phyloP scores from a whole-genome alignment of 2,888 invertebrate genomes.

The Megalurothrips usitatus region DNA sequence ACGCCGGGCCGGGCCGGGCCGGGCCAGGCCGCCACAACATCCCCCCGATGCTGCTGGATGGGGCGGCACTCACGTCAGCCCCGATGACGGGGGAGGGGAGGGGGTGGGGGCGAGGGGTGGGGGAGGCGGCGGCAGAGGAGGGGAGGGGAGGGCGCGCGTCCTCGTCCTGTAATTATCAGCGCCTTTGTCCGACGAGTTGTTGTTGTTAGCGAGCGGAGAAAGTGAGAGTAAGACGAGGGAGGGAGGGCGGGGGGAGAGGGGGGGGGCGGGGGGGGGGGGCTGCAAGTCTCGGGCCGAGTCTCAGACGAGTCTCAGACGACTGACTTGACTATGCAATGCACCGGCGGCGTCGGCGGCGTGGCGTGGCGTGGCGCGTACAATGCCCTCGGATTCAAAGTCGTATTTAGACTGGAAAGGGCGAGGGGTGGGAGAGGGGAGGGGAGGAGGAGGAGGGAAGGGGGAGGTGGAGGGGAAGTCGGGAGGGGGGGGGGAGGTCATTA shows the following conservation, averaged over 20 bases:
- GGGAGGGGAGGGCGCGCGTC: neutral
- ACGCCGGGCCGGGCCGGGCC: too few species aligned
- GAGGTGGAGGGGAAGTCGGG: neutral
- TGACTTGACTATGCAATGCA: too few species aligned
- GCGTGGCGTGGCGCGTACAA: too few species aligned
- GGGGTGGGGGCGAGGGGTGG: neutral
- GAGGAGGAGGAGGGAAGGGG: neutral
- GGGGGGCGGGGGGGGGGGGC: neutral
- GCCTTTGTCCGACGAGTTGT: neutral
- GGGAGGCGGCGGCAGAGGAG: too few species aligned
- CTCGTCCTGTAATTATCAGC: neutral
- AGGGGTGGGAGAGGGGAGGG: neutral
- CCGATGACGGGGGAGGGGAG: too few species aligned
- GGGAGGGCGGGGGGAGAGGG: neutral
- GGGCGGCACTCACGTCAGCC: too few species aligned
- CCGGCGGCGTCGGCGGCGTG: too few species aligned
- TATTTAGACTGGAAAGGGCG: neutral
- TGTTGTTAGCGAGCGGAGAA: neutral
- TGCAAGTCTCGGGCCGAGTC: neutral
- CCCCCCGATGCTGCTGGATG: too few species aligned
- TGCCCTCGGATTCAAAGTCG: constrained; percentile 10
- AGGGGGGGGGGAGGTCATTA: constrained; percentile 14
- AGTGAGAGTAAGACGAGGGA: neutral
- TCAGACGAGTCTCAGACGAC: too few species aligned
- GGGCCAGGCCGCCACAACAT: too few species aligned